These are phyloP conservation scores for Zaprionus obscuricornis DNA, from an alignment of 2,888 invertebrate species.

Conservation along the genomic window DNA sequence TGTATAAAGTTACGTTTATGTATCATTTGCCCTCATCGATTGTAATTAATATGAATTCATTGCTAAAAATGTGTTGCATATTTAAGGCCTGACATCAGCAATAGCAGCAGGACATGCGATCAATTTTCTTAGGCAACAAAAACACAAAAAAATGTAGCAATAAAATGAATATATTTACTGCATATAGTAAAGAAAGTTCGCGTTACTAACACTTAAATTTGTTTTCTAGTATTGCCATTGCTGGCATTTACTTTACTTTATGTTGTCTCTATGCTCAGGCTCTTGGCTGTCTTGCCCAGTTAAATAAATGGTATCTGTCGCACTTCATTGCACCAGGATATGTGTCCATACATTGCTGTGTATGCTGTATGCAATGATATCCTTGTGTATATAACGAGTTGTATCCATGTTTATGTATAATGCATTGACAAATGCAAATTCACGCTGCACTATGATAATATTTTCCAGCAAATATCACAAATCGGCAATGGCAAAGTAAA, in stretches of 20 bases:
- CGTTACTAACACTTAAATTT: no score
- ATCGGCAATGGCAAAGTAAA: slow-evolving; percentile 67
- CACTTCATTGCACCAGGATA: slow-evolving; percentile 12
- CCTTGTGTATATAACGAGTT: background rate
- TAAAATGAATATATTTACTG: no score
- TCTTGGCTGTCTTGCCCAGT: no score
- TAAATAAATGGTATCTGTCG: slow-evolving; percentile 13
- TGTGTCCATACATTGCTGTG: slow-evolving; percentile 5
- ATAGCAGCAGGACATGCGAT: no score
- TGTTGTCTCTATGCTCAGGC: no score
- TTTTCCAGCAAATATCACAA: slow-evolving; percentile 74
- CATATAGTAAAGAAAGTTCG: no score
- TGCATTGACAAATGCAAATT: slow-evolving; percentile 48
- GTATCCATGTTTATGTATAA: slow-evolving; percentile 11
- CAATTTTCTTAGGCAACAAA: no score
- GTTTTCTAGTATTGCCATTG: no score
- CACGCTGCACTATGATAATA: slow-evolving; percentile 52
- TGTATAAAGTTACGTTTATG: background rate
- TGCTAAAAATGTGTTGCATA: slow-evolving; percentile 58
- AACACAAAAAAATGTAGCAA: no score
- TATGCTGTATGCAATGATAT: no score
- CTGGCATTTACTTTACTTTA: no score
- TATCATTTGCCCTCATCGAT: slow-evolving; percentile 39
- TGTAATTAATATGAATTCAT: slow-evolving; percentile 70
- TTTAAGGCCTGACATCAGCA: no score